phyloP scores from a whole-genome alignment of 2,113 vertebrate genomes.

The Oreochromis niloticus region DNA sequence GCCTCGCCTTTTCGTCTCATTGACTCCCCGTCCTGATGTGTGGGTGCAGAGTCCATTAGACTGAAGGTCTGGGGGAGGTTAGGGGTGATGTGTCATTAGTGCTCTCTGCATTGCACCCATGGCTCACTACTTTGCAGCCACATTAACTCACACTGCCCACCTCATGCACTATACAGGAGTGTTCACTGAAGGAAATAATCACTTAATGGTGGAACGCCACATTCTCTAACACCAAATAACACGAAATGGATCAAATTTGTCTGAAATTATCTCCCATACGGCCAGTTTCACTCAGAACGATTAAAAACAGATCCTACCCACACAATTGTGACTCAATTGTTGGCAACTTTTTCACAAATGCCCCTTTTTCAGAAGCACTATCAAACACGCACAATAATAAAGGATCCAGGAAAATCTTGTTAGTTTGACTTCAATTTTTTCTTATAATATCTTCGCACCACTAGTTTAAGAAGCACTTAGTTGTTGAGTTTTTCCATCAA shows the following conservation, averaged over 20 bases:
- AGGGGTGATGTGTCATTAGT: constrained; percentile 51
- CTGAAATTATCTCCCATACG: not conserved
- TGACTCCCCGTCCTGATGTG: constrained; percentile 13
- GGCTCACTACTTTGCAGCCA: not conserved
- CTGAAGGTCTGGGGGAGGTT: constrained; percentile 24
- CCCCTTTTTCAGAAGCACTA: not conserved
- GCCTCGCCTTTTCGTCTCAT: constrained; percentile 18
- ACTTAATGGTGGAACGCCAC: not conserved
- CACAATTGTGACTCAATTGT: not conserved
- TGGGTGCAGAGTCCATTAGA: constrained; percentile 47
- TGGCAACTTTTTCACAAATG: not conserved
- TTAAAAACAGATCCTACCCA: not conserved
- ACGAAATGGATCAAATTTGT: not conserved
- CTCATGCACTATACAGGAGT: not conserved
- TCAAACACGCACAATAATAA: not conserved
- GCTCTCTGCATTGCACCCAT: not conserved
- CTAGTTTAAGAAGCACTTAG: not conserved
- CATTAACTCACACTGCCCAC: not conserved
- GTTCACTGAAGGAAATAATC: not conserved
- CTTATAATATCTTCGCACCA: fast-evolving
- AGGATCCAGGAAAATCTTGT: not conserved
- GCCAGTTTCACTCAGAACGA: not conserved
- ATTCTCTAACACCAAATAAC: not conserved
- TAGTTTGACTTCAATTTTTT: not conserved
- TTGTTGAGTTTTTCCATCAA: not conserved